A percentile compares a stretch with the other conserved stretches of the same genome.
Evolutionary conservation across 2,888 invertebrate genomes (phyloP).

Genomic region (Maniola hyperantus): DNA sequence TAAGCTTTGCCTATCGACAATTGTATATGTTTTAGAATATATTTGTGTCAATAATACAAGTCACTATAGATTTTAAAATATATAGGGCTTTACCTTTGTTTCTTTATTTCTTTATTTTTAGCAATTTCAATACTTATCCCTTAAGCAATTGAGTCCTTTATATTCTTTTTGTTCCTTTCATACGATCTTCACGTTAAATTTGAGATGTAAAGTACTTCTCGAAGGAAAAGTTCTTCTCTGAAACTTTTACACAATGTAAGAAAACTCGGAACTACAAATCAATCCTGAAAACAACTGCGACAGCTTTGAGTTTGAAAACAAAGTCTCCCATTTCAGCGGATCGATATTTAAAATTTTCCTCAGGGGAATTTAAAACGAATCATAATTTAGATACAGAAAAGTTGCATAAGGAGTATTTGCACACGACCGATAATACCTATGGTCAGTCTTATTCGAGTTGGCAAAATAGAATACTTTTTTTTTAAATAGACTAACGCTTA

Average conservation of each 20-base stretch:
- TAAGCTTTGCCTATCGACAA: no score
- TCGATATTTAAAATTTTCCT: neutral
- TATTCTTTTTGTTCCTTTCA: neutral
- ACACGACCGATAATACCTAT: no score
- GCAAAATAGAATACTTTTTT: no score
- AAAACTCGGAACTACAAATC: slow-evolving; percentile 30
- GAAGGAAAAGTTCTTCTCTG: slow-evolving; percentile 17
- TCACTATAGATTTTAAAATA: no score
- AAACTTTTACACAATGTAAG: slow-evolving; percentile 26
- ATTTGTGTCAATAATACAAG: no score
- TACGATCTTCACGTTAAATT: neutral
- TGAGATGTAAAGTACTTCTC: neutral
- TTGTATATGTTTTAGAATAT: no score
- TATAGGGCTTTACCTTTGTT: no score
- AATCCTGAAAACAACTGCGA: slow-evolving; percentile 26
- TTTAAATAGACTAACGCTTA: no score
- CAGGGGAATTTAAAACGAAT: neutral
- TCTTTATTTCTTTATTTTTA: neutral
- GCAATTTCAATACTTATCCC: neutral
- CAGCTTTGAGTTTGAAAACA: slow-evolving; percentile 27
- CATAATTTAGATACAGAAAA: neutral
- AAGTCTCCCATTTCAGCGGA: slow-evolving; percentile 20
- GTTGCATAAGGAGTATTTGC: no score
- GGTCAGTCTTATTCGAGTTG: no score
- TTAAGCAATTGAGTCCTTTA: neutral